Conservation (phyloP, 2,113 vertebrate genomes). For the Nansenia antarctica region DNA sequence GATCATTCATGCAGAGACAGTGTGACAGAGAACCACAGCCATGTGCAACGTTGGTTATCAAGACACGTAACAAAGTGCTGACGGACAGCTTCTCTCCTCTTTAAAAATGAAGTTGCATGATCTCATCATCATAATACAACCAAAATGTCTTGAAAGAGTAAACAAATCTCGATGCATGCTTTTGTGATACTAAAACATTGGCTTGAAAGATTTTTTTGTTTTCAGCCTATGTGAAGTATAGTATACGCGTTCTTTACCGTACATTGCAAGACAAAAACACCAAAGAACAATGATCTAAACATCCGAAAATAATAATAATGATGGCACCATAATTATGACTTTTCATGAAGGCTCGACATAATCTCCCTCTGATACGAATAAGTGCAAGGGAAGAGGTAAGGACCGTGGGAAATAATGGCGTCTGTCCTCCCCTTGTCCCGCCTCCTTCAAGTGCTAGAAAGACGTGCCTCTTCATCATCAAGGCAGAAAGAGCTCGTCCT, state of each 20-base stretch:
- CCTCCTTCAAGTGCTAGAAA: neutral
- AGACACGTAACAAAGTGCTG: constrained; percentile 10
- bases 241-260: neutral
- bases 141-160: constrained; percentile 1
- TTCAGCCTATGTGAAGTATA: neutral
- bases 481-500: constrained; percentile 74
- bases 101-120: neutral
- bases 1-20: constrained; percentile 10
- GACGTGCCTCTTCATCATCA: constrained; percentile 14
- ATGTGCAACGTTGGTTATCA: constrained; percentile 7
- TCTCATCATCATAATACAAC: neutral
- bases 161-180: neutral
- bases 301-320: constrained; percentile 4
- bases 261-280: neutral
- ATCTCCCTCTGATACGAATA: neutral
- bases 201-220: too few species aligned
- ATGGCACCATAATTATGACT: constrained; percentile 13
- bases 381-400: neutral
- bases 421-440: neutral
- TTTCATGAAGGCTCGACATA: neutral
- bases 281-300: neutral
- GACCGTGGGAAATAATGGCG: neutral
- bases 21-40: neutral
- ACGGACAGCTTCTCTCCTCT: neutral
- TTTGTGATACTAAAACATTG: constrained; percentile 19